Percentiles rank a stretch among this genome's conserved stretches.
These are phyloP conservation scores for Gavialis gangeticus DNA, from an alignment of 2,113 vertebrate species.

Conservation along the genomic window DNA sequence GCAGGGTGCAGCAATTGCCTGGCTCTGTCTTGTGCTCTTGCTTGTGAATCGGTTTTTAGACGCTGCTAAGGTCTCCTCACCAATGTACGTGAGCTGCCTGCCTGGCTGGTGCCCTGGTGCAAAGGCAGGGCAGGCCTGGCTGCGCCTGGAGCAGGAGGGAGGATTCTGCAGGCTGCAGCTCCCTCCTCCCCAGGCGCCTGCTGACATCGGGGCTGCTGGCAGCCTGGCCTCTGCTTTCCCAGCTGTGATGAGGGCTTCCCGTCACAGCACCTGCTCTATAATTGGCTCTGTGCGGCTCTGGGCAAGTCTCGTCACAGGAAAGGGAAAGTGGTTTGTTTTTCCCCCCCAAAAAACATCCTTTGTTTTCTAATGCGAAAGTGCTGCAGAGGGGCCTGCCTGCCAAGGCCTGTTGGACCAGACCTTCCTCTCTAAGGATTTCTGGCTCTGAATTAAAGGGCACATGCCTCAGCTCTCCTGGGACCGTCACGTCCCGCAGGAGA, in stretches of 20 bases:
- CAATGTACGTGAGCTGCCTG: not conserved
- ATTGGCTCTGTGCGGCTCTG: not conserved
- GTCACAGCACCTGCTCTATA: not conserved
- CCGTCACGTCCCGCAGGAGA: not conserved
- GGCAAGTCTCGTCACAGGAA: not conserved
- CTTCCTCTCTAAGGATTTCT: not conserved
- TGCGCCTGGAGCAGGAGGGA: not conserved
- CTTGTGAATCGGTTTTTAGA: no score
- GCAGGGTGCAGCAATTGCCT: not conserved
- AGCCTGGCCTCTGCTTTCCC: not conserved
- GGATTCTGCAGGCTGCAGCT: not conserved
- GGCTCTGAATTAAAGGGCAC: not conserved
- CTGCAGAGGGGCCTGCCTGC: not conserved
- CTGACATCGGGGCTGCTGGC: not conserved
- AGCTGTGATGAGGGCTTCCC: not conserved
- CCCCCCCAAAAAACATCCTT: not conserved
- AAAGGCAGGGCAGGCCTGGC: not conserved
- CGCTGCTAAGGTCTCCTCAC: no score
- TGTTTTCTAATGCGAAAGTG: slow-evolving; percentile 3
- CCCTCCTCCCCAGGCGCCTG: not conserved
- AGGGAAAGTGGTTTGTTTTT: not conserved
- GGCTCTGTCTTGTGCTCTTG: not conserved
- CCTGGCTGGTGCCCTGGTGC: not conserved
- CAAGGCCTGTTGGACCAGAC: not conserved
- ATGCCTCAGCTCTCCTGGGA: not conserved